Evolutionary conservation across 2,888 invertebrate species (phyloP), one percentile per base, ranked within the genome.

Genomic region (Rhaphigaster nebulosa): DNA sequence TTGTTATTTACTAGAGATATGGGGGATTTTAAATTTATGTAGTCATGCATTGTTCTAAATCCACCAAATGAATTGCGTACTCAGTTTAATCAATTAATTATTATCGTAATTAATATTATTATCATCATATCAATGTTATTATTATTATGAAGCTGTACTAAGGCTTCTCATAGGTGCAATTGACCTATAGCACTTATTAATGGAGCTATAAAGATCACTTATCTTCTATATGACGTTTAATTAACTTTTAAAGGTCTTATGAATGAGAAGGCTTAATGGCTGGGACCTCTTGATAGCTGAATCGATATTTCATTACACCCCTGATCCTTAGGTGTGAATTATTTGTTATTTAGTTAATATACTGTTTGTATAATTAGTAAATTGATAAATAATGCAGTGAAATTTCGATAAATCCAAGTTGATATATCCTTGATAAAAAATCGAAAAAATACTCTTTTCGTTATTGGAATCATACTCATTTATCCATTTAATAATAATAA

Each of bases 161-260:
- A 65, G 15, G 29, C 12, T 65, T 3, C 4, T 29, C 65, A 0
- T 65, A 65, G 65, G 18, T 29, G 34, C 29, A 65, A 15, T 65
- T 65, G 65, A 65, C 65, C 65, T 65, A 65, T 65, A 29, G 29
- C 65, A 65, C 65, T 65, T 65, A 29, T 29, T 65, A 65, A 65
- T 29, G 29, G 34, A 29, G 65, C 65, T 65, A 65, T 65, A 65
- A 65, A 65, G 65, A 65, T 65, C 60, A 60, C n/a, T 60, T 60
- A 60, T 60, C 65, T 65, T 65, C 29, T 65, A 29, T 65, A 18
- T 65, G 65, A 65, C 65, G 65, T 65, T 65, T 65, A 65, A 65
- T 65, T 65, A 65, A 65, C 65, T 65, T 65, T 65, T 65, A 65
- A 65, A 65, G 65, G 65, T 65, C 65, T 65, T 65, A 65, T 65